Percentiles rank a stretch among this genome's conserved stretches.
Evolutionary conservation across 2,888 invertebrate genomes (phyloP).

Genomic region (Sminthurinus aureus): DNA sequence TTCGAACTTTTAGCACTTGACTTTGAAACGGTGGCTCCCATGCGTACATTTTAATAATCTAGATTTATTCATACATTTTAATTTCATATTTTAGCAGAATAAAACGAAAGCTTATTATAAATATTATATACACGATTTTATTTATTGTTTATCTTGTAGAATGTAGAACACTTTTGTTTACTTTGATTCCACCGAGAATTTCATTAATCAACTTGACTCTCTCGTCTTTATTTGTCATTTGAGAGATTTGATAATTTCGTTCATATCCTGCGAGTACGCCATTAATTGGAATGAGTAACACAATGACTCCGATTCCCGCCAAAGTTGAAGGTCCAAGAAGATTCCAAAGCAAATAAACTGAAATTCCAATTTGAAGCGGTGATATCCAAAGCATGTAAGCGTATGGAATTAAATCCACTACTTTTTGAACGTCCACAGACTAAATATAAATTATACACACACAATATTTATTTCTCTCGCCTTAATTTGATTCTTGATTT

Average conservation of each 20-base stretch:
- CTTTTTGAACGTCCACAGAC: conserved; percentile 86
- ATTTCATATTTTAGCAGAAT: not conserved
- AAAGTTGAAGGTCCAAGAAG: conserved; percentile 65
- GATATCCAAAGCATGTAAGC: conserved; percentile 66
- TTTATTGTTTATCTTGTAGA: not conserved
- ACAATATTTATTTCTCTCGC: no score
- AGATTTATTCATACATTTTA: not conserved
- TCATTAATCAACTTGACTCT: conserved; percentile 69
- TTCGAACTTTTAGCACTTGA: conserved; percentile 69
- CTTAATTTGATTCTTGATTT: no score
- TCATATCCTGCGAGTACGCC: conserved; percentile 64
- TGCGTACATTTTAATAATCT: conserved; percentile 63
- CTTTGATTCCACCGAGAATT: conserved; percentile 66
- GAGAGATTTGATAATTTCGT: conserved; percentile 64
- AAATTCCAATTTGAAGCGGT: conserved; percentile 68
- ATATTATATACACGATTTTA: not conserved
- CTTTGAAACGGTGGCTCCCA: conserved; percentile 92
- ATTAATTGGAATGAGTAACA: conserved; percentile 69
- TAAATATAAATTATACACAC: no score
- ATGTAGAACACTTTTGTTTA: conserved; percentile 50
- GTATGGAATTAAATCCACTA: conserved; percentile 66
- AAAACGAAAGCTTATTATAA: not conserved
- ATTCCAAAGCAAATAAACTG: conserved; percentile 67
- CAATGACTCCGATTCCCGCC: conserved; percentile 82
- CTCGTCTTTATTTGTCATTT: conserved; percentile 69